Evolutionary conservation across 1,140 invertebrate species (phyloP).

Genomic region (Drosophila aff.): DNA sequence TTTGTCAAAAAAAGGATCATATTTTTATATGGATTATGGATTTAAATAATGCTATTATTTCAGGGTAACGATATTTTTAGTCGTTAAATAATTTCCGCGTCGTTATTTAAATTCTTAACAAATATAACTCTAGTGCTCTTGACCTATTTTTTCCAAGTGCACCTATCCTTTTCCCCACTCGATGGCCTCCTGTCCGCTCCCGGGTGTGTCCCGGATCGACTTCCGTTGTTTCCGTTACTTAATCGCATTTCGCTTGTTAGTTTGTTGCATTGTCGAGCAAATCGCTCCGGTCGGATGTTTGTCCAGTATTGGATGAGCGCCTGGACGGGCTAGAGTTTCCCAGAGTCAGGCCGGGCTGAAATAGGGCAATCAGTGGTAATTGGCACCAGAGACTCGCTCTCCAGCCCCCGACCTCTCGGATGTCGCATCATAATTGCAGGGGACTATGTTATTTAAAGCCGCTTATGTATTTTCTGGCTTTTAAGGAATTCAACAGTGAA

Average conservation of each 20-base stretch:
- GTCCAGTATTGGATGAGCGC: constrained; percentile 34
- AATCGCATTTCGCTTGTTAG: constrained; percentile 68
- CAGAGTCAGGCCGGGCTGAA: background rate
- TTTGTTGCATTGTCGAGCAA: constrained; percentile 63
- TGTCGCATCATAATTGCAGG: constrained; percentile 32
- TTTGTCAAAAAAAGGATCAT: no score
- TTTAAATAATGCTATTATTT: no score
- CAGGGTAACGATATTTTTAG: no score
- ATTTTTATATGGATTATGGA: no score
- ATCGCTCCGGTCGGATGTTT: constrained; percentile 55
- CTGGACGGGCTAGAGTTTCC: constrained; percentile 31
- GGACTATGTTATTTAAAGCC: constrained; percentile 30
- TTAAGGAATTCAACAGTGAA: constrained; percentile 31
- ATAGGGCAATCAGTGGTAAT: constrained; percentile 53
- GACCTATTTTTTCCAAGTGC: constrained; percentile 1
- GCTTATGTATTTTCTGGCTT: constrained; percentile 14
- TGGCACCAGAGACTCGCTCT: constrained; percentile 24
- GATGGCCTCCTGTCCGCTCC: background rate
- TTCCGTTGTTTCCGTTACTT: constrained; percentile 55
- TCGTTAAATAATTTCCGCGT: no score
- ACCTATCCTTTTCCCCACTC: constrained; percentile 1
- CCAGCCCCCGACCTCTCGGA: constrained; percentile 7
- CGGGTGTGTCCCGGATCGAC: constrained; percentile 8
- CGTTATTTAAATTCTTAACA: no score
- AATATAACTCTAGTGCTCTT: background rate